A percentile compares a stretch with the other conserved stretches of the same genome.
These are phyloP conservation scores for Morpho helenor DNA, from an alignment of 2,888 invertebrate species.

Conservation along the genomic window DNA sequence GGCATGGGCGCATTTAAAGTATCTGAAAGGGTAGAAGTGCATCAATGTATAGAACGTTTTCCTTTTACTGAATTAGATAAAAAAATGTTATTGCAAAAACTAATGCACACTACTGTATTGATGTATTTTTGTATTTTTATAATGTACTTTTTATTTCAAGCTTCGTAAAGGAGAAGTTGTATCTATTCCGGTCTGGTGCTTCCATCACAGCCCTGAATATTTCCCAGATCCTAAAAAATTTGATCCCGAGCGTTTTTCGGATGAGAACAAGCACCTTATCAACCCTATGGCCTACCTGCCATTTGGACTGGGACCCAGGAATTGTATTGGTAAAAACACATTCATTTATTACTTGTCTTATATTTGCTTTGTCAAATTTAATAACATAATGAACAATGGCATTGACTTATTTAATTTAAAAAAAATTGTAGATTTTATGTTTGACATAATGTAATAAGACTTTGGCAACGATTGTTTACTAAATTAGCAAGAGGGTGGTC, in stretches of 20 bases:
- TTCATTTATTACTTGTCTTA: background rate
- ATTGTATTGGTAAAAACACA: conserved; percentile 74
- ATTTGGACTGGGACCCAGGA: conserved; percentile 78
- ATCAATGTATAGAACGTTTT: too few species aligned
- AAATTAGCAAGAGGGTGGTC: too few species aligned
- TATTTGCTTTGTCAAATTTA: too few species aligned
- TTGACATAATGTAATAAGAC: too few species aligned
- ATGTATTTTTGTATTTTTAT: too few species aligned
- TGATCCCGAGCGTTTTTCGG: conserved; percentile 79
- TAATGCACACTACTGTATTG: background rate
- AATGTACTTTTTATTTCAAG: conserved; percentile 21
- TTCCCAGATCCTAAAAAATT: conserved; percentile 78
- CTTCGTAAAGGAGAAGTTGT: conserved; percentile 48
- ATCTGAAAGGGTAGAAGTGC: too few species aligned
- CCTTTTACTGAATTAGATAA: too few species aligned
- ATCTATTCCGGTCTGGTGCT: conserved; percentile 54
- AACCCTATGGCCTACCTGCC: conserved; percentile 61
- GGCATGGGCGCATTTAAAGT: too few species aligned
- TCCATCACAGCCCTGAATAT: conserved; percentile 72
- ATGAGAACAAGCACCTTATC: conserved; percentile 72
- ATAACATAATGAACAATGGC: background rate
- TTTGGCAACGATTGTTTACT: too few species aligned
- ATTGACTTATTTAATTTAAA: background rate
- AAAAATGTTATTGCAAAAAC: too few species aligned
- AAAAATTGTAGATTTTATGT: background rate